Evolutionary conservation across 2,113 vertebrate genomes (phyloP), one percentile per base, ranked within the genome.

Genomic region (Strix aluco): DNA sequence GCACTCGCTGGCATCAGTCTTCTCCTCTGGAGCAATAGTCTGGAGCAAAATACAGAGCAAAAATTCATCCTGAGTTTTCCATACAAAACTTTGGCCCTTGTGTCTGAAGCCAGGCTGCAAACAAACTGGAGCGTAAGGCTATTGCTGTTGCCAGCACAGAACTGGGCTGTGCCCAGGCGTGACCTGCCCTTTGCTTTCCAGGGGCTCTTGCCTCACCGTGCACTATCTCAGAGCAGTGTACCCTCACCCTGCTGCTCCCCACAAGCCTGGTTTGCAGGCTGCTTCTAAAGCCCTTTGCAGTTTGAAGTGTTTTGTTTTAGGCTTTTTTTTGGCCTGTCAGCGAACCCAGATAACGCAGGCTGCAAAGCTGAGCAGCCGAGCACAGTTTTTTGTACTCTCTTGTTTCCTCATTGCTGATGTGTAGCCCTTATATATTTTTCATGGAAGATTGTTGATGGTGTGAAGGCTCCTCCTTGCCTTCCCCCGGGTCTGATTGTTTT

Each of bases 101-200:
- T 1, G 63, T 52, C 30, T 32, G 49, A 65, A 90, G 17, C 14
- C 5, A 19, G 58, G 47, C 88, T 78, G 61, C 73, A 57, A 42
- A 47, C 52, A 61, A 63, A 46, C 17, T 0, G 0, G 62, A 79
- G n/a, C 0, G 0, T 29, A 8, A 42, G 38, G 2, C 27, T 22
- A 6, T 29, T 4, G 1, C 36, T 32, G 9, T 23, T 67, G 73
- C 70, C 70, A 55, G 15, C 8, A 15, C 32, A 7, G 5, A 15
- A 15, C 20, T 7, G 30, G 34, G 38, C 59, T 57, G 25, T 29
- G 61, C 47, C 51, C 57, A 61, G 34, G 3, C 0, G 0, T 3
- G 6, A 55, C 38, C n/a, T 65, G 40, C 40, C 55, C 63, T 80
- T 67, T 79, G 61, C 58, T 36, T 94, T 66, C 32, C 85, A 34